Base-by-base conservation (phyloP, 2,113 vertebrate genomes). In the Cygnus atratus region DNA sequence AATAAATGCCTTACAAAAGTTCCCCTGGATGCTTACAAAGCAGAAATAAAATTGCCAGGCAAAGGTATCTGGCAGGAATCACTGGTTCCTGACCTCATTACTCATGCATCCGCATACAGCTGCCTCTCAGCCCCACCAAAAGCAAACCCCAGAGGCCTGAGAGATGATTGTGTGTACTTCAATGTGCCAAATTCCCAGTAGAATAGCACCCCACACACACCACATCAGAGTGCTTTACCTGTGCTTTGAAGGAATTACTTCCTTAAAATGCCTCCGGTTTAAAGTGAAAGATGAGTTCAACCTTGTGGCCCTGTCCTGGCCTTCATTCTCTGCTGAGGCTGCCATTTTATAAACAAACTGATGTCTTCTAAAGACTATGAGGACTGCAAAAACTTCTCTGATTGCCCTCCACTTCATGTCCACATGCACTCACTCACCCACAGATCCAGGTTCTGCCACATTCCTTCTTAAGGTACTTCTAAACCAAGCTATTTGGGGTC, bases 201-300 rank as follows among this genome's bases (percentile, higher is more conserved):
- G 81, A 87, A 58, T 55, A 85, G 11, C 15, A 11, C 55, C 8
- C 10, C 6, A 17, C 9, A 16, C 0, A 0, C 37, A 84, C 84
- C 87, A 95, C 87, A 77, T 91, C 75, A 89, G 66, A 96, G 78
- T 0, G 0, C n/a, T 89, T 87, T 76, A 57, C 26, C 39, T 33
- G 15, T 35, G 35, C 86, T 95, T 93, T 95, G 89, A 95, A 96
- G 62, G 92, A 91, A 89, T 84, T 3, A 2, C 71, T 91, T 92
- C 84, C 89, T 95, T 89, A 87, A 87, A 91, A 92, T 83, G 71
- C 66, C 84, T 93, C 89, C 85, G 54, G 61, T 95, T 95, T 89
- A 95, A 88, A 83, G 84, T 35, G 93, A 83, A 39, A 89, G 20
- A 88, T 88, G 75, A 90, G 71, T 95, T 95, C 81, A 95, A 58